Evolutionary conservation across 2,113 vertebrate genomes (phyloP).

Genomic region (human (Homo sapiens)): DNA sequence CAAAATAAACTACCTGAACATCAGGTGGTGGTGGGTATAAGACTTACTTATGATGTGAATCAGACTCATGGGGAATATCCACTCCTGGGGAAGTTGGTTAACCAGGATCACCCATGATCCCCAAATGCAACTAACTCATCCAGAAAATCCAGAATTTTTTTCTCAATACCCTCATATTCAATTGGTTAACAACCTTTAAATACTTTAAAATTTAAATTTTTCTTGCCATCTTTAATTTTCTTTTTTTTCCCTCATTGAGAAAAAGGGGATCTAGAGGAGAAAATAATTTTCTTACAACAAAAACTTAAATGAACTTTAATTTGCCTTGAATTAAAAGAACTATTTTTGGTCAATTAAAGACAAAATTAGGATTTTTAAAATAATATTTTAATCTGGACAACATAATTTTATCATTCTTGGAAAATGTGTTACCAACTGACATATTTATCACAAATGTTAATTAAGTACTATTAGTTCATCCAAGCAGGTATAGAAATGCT

Average conservation of each 20-base stretch:
- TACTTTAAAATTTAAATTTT: not conserved
- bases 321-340: not conserved
- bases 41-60: not conserved
- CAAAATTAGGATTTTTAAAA: not conserved
- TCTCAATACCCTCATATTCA: not conserved
- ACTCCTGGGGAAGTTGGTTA: not conserved
- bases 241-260: not conserved
- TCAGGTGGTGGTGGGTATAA: not conserved
- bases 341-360: slow-evolving; percentile 5
- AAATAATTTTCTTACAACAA: not conserved
- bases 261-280: not conserved
- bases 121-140: not conserved
- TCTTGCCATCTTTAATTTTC: not conserved
- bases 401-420: not conserved
- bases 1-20: not conserved
- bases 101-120: not conserved
- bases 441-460: not conserved
- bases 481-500: not conserved
- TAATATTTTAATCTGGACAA: not conserved
- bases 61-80: not conserved
- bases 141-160: not conserved
- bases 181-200: not conserved
- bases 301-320: slow-evolving; percentile 10
- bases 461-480: not conserved
- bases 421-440: not conserved